Percentiles rank a stretch among this genome's conserved stretches.
Conservation (phyloP, 1,140 invertebrate species). For the Papilio polytes region DNA sequence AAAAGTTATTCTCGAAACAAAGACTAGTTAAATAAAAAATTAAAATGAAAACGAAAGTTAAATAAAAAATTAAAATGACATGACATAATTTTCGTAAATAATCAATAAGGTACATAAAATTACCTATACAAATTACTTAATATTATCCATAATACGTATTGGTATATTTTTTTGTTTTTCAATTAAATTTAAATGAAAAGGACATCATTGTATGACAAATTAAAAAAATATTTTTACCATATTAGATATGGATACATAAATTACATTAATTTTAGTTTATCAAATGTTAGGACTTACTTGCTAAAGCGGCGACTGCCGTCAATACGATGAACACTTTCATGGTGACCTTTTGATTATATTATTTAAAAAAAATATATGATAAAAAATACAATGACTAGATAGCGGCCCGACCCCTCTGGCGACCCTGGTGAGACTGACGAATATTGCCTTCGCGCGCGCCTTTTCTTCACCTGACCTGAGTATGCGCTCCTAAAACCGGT, state of each 20-base stretch:
- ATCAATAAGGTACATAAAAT: no score
- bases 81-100: no score
- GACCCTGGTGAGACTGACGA: conserved; percentile 77
- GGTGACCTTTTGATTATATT: conserved; percentile 71
- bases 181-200: no score
- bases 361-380: conserved; percentile 60
- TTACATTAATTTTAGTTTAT: conserved; percentile 3
- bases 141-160: no score
- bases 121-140: no score
- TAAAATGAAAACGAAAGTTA: no score
- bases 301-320: conserved; percentile 72
- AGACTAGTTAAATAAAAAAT: no score
- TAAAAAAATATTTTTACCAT: not conserved
- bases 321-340: conserved; percentile 82
- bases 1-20: no score
- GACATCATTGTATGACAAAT: no score
- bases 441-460: conserved; percentile 71
- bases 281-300: conserved; percentile 66
- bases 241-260: not conserved
- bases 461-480: conserved; percentile 77
- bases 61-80: no score
- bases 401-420: conserved; percentile 71
- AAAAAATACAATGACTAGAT: conserved; percentile 81
- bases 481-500: conserved; percentile 74
- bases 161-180: no score